A percentile compares a stretch with the other conserved stretches of the same genome.
phyloP scores from a whole-genome alignment of 92 coral and sea anemone genomes.

The Parazoanthus darwini region DNA sequence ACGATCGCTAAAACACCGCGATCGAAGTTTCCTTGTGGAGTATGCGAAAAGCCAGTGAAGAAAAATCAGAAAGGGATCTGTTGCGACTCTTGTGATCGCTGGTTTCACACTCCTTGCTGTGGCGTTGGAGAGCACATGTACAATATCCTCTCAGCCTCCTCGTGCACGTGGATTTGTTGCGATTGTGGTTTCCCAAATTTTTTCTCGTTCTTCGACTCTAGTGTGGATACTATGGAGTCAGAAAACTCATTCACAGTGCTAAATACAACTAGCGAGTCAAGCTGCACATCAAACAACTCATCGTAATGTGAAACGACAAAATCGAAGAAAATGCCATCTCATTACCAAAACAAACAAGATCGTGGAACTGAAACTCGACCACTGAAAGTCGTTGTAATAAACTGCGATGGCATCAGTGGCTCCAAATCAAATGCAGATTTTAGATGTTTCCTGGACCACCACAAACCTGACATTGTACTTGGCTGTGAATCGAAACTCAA shows the following conservation, averaged over 20 bases:
- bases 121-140: background rate
- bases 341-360: slow-evolving; percentile 4
- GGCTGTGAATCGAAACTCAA: slow-evolving; percentile 7
- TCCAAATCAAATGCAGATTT: background rate
- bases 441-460: slow-evolving; percentile 1
- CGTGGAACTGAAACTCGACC: background rate
- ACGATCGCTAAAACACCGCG: background rate
- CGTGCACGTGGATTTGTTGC: background rate
- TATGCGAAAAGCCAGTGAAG: too few species aligned
- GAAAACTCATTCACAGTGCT: background rate
- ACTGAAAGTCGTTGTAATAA: background rate
- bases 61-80: background rate
- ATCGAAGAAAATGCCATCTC: background rate
- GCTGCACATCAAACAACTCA: too few species aligned
- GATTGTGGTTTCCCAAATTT: background rate
- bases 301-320: background rate
- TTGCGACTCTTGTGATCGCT: background rate
- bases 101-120: background rate
- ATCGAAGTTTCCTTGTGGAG: too few species aligned
- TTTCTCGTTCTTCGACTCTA: background rate
- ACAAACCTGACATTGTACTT: background rate
- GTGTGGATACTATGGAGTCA: background rate
- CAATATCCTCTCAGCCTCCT: background rate
- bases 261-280: too few species aligned
- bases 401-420: background rate